Evolutionary conservation across 2,888 invertebrate genomes (phyloP).

Genomic region (Ennomos erosarius): DNA sequence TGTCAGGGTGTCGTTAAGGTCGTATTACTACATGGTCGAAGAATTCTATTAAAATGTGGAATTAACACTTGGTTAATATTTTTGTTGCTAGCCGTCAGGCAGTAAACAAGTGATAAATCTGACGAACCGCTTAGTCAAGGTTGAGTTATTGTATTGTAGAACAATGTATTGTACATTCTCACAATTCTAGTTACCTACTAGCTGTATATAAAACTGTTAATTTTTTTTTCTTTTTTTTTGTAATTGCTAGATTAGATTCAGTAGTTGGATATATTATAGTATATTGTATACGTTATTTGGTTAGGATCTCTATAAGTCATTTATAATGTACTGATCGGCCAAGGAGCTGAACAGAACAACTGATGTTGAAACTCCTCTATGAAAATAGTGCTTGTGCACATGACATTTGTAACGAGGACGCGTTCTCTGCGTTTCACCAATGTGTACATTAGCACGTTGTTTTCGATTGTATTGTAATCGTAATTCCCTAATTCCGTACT

Average conservation of each 20-base stretch:
- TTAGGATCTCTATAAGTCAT: slow-evolving; percentile 45
- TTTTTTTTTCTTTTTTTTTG: no score
- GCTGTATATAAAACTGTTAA: slow-evolving; percentile 9
- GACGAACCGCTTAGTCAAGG: slow-evolving; percentile 57
- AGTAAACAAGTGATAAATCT: slow-evolving; percentile 49
- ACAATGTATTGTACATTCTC: slow-evolving; percentile 36
- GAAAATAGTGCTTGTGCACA: slow-evolving; percentile 13
- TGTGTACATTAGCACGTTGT: no score
- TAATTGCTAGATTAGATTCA: slow-evolving; percentile 9
- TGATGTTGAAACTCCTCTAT: slow-evolving; percentile 43
- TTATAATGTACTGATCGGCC: slow-evolving; percentile 50
- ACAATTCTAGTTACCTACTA: slow-evolving; percentile 34
- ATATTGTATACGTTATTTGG: background rate
- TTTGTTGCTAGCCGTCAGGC: slow-evolving; percentile 43
- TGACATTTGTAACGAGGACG: no score
- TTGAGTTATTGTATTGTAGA: slow-evolving; percentile 49
- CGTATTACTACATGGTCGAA: slow-evolving; percentile 29
- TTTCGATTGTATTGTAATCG: no score
- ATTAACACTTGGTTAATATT: slow-evolving; percentile 39
- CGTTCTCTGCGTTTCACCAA: no score
- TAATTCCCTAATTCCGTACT: no score
- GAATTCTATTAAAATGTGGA: slow-evolving; percentile 36
- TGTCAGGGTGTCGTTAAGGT: slow-evolving; percentile 43
- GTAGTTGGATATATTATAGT: background rate
- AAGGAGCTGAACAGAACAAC: slow-evolving; percentile 41